Percentiles rank a stretch among this genome's conserved stretches.
Conservation (phyloP, 2,113 vertebrate genomes). For the Triplophysa tibetana region DNA sequence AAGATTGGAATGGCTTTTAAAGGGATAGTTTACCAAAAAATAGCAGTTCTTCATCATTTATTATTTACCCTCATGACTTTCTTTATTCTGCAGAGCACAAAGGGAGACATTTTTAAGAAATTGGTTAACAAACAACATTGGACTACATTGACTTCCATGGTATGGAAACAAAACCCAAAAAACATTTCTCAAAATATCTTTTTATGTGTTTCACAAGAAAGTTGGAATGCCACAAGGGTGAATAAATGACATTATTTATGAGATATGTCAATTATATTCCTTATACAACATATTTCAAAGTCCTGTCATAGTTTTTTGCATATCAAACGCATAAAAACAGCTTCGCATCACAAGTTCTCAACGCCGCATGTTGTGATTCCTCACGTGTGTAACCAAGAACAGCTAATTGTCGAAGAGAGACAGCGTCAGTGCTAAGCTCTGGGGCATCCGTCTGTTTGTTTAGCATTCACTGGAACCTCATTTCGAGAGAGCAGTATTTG, state of each 20-base stretch:
- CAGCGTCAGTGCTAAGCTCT: neutral
- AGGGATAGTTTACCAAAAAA: no score
- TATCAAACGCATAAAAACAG: neutral
- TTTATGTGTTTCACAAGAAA: no score
- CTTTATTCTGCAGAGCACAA: no score
- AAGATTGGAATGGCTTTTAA: no score
- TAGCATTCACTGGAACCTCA: slow-evolving; percentile 42
- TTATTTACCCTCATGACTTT: no score
- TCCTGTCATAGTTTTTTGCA: slow-evolving; percentile 14
- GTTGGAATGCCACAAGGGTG: no score
- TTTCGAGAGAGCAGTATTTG: slow-evolving; percentile 45
- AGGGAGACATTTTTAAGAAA: no score
- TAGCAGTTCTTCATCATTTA: no score
- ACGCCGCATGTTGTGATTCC: neutral
- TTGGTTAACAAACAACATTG: no score
- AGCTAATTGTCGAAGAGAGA: neutral
- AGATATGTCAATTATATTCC: neutral
- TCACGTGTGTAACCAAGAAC: neutral
- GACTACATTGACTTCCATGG: no score
- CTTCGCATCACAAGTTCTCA: neutral
- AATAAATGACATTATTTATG: neutral
- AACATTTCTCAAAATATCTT: no score
- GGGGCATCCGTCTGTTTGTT: slow-evolving; percentile 51
- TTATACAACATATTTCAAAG: neutral
- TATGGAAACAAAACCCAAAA: no score